Evolutionary conservation across 2,113 vertebrate genomes (phyloP).

Genomic region (Cheilinus undulatus): DNA sequence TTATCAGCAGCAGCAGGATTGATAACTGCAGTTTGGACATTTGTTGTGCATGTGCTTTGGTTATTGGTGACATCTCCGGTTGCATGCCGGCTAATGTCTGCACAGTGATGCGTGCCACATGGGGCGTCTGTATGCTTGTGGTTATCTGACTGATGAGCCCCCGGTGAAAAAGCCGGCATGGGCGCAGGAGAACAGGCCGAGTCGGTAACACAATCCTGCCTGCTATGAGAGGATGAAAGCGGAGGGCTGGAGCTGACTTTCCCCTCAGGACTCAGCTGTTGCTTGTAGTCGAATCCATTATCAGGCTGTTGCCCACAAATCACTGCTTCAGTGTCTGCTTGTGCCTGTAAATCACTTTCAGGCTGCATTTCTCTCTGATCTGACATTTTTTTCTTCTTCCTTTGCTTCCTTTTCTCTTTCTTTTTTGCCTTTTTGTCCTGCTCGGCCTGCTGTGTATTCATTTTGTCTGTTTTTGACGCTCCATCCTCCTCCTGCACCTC

Average conservation of each 20-base stretch:
- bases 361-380: neutral
- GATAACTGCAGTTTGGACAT: conserved; percentile 61
- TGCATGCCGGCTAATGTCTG: conserved; percentile 44
- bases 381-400: conserved; percentile 34
- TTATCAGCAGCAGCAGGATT: conserved; percentile 42
- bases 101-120: conserved; percentile 41
- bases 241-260: conserved; percentile 52
- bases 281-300: conserved; percentile 57
- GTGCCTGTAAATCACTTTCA: conserved; percentile 38
- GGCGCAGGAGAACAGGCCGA: conserved; percentile 60
- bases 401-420: conserved; percentile 12
- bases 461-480: conserved; percentile 31
- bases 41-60: conserved; percentile 58
- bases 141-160: conserved; percentile 59
- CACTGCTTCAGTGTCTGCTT: conserved; percentile 32
- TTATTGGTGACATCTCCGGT: conserved; percentile 37
- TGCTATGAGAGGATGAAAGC: conserved; percentile 40
- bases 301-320: conserved; percentile 50
- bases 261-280: conserved; percentile 72
- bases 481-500: conserved; percentile 19
- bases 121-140: conserved; percentile 45
- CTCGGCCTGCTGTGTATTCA: conserved; percentile 9
- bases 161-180: conserved; percentile 29
- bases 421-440: conserved; percentile 54
- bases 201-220: conserved; percentile 75